phyloP scores from a whole-genome alignment of 2,797 vertebrate species.

The Bradypodion pumilum region DNA sequence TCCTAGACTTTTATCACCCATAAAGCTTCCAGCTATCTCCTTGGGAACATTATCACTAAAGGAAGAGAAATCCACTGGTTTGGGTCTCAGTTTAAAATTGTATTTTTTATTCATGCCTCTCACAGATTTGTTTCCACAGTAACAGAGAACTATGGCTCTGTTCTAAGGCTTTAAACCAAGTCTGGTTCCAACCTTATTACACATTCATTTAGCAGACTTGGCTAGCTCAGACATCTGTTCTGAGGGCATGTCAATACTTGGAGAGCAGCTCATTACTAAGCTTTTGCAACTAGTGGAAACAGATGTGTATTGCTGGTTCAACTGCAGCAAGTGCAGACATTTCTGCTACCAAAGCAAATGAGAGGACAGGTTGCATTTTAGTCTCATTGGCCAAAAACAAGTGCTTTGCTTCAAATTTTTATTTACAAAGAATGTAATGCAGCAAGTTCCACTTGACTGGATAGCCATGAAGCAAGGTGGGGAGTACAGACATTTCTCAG shows the following conservation, averaged over 20 bases:
- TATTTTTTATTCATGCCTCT: slow-evolving; percentile 48
- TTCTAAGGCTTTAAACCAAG: slow-evolving; percentile 53
- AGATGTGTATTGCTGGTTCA: neutral
- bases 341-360: neutral
- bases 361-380: neutral
- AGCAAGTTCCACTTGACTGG: no score
- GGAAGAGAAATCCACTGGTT: neutral
- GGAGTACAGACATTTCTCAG: neutral
- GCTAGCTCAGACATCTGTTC: slow-evolving; percentile 41
- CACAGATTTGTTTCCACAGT: slow-evolving; percentile 59
- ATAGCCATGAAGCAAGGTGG: neutral
- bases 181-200: neutral
- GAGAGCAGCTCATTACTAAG: neutral
- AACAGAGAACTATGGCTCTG: slow-evolving; percentile 61
- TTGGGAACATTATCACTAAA: slow-evolving; percentile 42
- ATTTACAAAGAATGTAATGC: no score
- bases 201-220: slow-evolving; percentile 38
- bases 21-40: slow-evolving; percentile 29
- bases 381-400: neutral
- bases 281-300: neutral
- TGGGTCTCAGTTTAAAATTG: neutral
- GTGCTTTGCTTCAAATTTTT: no score
- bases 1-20: slow-evolving; percentile 27
- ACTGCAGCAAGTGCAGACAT: neutral
- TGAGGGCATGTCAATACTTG: neutral